Evolutionary conservation across 2,113 vertebrate species (phyloP).

Genomic region (Coptodon bakossiorum): DNA sequence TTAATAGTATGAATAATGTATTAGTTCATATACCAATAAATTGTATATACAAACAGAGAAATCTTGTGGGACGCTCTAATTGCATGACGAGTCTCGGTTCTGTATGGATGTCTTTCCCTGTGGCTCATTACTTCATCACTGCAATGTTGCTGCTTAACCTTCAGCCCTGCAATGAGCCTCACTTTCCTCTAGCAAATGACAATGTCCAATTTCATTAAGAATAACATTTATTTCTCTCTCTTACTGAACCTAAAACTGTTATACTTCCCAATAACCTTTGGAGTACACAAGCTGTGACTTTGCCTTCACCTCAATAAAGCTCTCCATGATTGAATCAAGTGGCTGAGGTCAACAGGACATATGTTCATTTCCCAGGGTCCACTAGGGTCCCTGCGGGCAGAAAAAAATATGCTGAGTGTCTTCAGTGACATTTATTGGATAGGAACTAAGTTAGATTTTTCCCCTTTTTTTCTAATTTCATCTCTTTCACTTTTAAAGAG

Average conservation of each 20-base stretch:
- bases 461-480: slow-evolving; percentile 7
- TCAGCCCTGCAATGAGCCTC: slow-evolving; percentile 9
- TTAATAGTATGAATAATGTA: not conserved
- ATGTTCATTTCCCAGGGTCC: slow-evolving; percentile 70
- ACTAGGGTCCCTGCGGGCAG: slow-evolving; percentile 41
- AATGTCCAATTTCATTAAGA: slow-evolving; percentile 60
- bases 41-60: not conserved
- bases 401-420: slow-evolving; percentile 64
- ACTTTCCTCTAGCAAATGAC: slow-evolving; percentile 39
- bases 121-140: slow-evolving; percentile 47
- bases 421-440: slow-evolving; percentile 70
- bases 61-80: not conserved
- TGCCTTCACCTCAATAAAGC: slow-evolving; percentile 74
- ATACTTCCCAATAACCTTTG: slow-evolving; percentile 63
- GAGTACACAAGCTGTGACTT: slow-evolving; percentile 64
- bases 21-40: not conserved
- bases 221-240: slow-evolving; percentile 35
- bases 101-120: not conserved
- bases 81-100: not conserved
- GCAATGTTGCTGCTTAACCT: slow-evolving; percentile 27
- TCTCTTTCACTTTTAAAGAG: slow-evolving; percentile 15
- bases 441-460: slow-evolving; percentile 53
- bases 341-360: slow-evolving; percentile 71
- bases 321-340: slow-evolving; percentile 71
- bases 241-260: slow-evolving; percentile 41